A percentile compares a stretch with the other conserved stretches of the same genome.
Conservation (phyloP, 2,888 invertebrate species). For the Ophion obscuratus region DNA sequence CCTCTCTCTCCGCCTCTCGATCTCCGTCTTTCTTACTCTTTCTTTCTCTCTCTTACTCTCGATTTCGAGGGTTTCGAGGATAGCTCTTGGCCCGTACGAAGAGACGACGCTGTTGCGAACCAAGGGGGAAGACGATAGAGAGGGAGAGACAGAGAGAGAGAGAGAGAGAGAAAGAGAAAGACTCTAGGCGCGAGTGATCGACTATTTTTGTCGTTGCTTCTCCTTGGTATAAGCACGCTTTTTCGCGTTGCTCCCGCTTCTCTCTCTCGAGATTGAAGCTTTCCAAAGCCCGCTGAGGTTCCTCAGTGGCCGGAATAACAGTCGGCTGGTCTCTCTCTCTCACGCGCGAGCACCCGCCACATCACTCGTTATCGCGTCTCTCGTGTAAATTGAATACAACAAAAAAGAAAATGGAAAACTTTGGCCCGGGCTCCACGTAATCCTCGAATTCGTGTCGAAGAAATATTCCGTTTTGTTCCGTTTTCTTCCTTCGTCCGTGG, state of each 20-base stretch:
- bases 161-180: slow-evolving; percentile 40
- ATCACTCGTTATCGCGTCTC: slow-evolving; percentile 6
- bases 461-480: background rate
- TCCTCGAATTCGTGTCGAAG: background rate
- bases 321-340: slow-evolving; percentile 9
- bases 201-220: slow-evolving; percentile 78
- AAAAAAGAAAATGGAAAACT: background rate
- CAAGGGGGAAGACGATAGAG: slow-evolving; percentile 41
- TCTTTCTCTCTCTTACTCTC: slow-evolving; percentile 12
- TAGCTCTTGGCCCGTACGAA: slow-evolving; percentile 33
- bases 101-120: slow-evolving; percentile 33
- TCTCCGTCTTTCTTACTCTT: background rate
- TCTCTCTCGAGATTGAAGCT: slow-evolving; percentile 55
- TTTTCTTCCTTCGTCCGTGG: background rate
- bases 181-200: slow-evolving; percentile 73
- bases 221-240: slow-evolving; percentile 71
- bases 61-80: slow-evolving; percentile 23
- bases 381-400: background rate
- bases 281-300: slow-evolving; percentile 46
- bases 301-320: slow-evolving; percentile 57
- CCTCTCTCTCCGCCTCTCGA: too few species aligned
- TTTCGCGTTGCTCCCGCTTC: slow-evolving; percentile 63
- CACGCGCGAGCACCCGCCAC: background rate
- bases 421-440: background rate
- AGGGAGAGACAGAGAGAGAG: background rate